Evolutionary conservation across 2,888 invertebrate species (phyloP), one percentile per base, ranked within the genome.

Genomic region (Parapristionchus giblindavisi): DNA sequence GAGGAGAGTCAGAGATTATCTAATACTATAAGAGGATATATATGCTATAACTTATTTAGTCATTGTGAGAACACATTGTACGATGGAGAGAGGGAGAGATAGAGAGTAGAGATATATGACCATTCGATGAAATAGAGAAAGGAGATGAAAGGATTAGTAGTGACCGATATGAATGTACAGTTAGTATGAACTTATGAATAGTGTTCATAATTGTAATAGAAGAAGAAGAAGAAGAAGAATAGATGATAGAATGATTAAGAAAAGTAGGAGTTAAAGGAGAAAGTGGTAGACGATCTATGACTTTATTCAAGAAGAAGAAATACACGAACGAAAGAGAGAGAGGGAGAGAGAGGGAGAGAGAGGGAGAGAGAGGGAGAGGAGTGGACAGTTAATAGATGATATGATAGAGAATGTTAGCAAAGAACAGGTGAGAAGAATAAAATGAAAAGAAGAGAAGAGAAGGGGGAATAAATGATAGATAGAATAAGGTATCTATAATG

Each of bases 201-300:
- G n/a, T n/a, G n/a, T n/a, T n/a, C n/a, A n/a, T n/a, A 43, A 65
- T 43, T n/a, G 68, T 52, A 68, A 34, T 51, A 68, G 68, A 68
- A 40, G 34, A 32, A 14, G 56, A 56, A 56, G 29, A 24, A n/a
- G n/a, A 14, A 36, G 17, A 38, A 63, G 63, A 34, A 52, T 36
- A 17, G 21, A n/a, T 34, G 36, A 34, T 5, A 29, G 6, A 14
- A 56, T 29, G n/a, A 51, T 14, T 36, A 24, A 32, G 32, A 5
- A 8, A 36, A 60, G 36, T n/a, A 36, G 11, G n/a, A 27, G 63
- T 0, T 38, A 63, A 40, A 63, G 24, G 36, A 60, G 36, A 61
- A 40, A 40, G 61, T 61, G 61, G 38, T 36, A 61, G 40, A 61
- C 43, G 43, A 43, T 40, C 43, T 65, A 43, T 43, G 63, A 65